A percentile compares a stretch with the other conserved stretches of the same genome.
phyloP scores from a whole-genome alignment of 2,113 vertebrate species.

The zebrafish (Danio rerio) region DNA sequence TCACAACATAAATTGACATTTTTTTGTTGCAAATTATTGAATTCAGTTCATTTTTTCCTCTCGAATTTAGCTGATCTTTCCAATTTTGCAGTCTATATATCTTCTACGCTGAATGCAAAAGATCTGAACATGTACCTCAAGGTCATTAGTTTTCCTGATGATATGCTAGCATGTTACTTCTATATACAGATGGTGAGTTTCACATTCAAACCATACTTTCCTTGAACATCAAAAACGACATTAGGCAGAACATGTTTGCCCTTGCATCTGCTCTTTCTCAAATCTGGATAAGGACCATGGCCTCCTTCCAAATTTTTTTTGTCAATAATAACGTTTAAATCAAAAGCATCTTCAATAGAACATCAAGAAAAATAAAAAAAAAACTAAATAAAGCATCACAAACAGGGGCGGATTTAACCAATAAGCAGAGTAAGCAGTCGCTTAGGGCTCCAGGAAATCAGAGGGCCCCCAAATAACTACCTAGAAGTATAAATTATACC shows the following conservation, averaged over 20 bases:
- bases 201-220: neutral
- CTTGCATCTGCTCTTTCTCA: neutral
- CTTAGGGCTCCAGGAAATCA: no score
- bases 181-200: neutral
- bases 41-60: neutral
- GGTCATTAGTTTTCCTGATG: neutral
- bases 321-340: no score
- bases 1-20: no score
- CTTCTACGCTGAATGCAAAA: neutral
- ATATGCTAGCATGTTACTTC: neutral
- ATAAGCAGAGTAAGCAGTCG: no score
- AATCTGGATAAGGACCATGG: neutral
- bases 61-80: neutral
- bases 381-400: no score
- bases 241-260: neutral
- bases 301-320: neutral
- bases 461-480: no score
- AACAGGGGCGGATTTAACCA: no score
- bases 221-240: neutral
- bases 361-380: no score
- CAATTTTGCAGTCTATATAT: neutral
- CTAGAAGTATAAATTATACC: no score
- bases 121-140: neutral
- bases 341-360: no score
- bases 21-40: no score